A percentile compares a stretch with the other conserved stretches of the same genome.
Evolutionary conservation across 2,888 invertebrate species (phyloP).

Genomic region (Lycaena phlaeas): DNA sequence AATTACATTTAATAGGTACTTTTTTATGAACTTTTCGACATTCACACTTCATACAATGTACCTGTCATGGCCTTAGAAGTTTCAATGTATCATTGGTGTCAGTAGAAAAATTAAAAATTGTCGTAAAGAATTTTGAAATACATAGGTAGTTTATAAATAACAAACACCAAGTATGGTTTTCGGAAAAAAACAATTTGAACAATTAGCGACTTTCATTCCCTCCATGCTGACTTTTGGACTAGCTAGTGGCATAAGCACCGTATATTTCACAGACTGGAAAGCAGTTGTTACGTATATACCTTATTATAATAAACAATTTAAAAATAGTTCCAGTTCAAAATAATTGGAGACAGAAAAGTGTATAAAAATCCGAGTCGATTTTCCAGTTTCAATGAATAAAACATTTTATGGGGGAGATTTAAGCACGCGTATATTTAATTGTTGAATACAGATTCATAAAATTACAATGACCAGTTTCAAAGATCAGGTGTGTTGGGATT

Average conservation of each 20-base stretch:
- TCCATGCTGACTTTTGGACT: constrained; percentile 74
- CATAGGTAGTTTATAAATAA: too few species aligned
- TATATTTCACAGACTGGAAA: constrained; percentile 86
- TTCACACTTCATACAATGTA: too few species aligned
- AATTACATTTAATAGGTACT: too few species aligned
- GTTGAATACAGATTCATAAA: constrained; percentile 20
- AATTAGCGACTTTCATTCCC: too few species aligned
- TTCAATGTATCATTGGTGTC: too few species aligned
- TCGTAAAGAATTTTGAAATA: too few species aligned
- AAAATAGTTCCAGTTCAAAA: constrained; percentile 6
- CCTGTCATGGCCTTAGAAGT: too few species aligned
- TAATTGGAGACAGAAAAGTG: neutral
- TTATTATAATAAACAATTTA: constrained; percentile 80
- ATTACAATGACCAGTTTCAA: constrained; percentile 54
- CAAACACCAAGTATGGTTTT: too few species aligned
- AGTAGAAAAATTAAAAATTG: too few species aligned
- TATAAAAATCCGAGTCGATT: too few species aligned
- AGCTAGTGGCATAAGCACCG: constrained; percentile 60
- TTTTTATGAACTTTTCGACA: too few species aligned
- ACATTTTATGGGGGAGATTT: neutral
- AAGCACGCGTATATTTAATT: constrained; percentile 1
- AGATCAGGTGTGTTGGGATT: constrained; percentile 67
- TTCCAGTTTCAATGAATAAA: constrained; percentile 2
- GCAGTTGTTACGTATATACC: constrained; percentile 78
- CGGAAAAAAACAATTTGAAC: too few species aligned